phyloP scores from a whole-genome alignment of 2,888 invertebrate species.

The Lampropteryx suffumata region DNA sequence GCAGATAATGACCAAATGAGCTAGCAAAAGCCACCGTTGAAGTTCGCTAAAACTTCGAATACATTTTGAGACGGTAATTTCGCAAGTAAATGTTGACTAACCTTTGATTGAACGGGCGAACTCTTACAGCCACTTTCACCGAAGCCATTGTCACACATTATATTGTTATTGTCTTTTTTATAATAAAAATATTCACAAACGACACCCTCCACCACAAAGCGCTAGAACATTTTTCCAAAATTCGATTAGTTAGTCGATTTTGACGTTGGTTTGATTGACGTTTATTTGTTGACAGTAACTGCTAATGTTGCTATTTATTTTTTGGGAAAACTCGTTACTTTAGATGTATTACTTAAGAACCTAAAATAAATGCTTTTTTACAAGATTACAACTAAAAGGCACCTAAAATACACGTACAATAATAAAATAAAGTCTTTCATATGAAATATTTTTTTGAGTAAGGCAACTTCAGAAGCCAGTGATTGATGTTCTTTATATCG shows the following conservation, averaged over 20 bases:
- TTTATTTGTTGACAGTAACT: conserved; percentile 21
- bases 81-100: conserved; percentile 56
- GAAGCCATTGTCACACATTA: conserved; percentile 90
- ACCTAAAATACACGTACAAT: no score
- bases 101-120: conserved; percentile 95
- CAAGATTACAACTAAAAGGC: no score
- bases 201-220: conserved; percentile 58
- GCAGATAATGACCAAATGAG: conserved; percentile 44
- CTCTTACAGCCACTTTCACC: conserved; percentile 95
- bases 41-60: conserved; percentile 45
- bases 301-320: conserved; percentile 8
- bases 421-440: no score
- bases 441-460: no score
- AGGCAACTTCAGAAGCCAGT: no score
- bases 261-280: conserved; percentile 21
- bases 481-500: no score
- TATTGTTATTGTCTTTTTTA: conserved; percentile 63
- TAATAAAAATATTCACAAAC: conserved; percentile 61
- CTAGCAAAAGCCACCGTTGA: conserved; percentile 42
- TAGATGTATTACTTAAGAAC: no score
- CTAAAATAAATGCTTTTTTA: no score
- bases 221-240: conserved; percentile 53
- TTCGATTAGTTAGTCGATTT: conserved; percentile 33
- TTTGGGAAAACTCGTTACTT: no score
- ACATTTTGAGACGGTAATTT: conserved; percentile 39